These are phyloP conservation scores for Python bivittatus DNA, from an alignment of 2,113 vertebrate genomes.

Conservation along the genomic window DNA sequence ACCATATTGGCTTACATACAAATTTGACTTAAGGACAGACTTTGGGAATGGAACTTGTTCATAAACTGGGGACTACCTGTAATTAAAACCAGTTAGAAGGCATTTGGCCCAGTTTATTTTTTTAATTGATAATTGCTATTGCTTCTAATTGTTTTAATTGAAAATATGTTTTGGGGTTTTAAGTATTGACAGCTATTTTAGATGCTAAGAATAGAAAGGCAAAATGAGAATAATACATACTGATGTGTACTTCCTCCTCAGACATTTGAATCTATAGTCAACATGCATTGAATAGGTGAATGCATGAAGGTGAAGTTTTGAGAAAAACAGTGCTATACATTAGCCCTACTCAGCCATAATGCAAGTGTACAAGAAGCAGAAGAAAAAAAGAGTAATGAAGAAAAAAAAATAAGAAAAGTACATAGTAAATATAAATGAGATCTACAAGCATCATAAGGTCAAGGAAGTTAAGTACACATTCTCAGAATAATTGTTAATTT, in stretches of 20 bases:
- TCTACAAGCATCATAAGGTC: background rate
- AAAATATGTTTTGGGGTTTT: background rate
- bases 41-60: no score
- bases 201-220: background rate
- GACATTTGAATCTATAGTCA: background rate
- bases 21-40: no score
- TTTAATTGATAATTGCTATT: background rate
- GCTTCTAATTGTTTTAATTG: background rate
- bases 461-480: background rate
- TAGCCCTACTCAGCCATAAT: background rate
- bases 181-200: background rate
- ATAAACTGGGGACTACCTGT: no score
- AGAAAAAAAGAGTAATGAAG: background rate
- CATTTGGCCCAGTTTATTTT: background rate
- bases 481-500: background rate
- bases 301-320: background rate
- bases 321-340: background rate
- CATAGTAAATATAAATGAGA: background rate
- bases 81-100: background rate
- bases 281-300: background rate
- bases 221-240: background rate
- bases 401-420: background rate
- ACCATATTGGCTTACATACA: no score
- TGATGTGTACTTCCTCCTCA: background rate
- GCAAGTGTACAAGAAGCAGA: background rate